Evolutionary conservation across 2,797 vertebrate species (phyloP).

Genomic region (Austrolebias charrua): DNA sequence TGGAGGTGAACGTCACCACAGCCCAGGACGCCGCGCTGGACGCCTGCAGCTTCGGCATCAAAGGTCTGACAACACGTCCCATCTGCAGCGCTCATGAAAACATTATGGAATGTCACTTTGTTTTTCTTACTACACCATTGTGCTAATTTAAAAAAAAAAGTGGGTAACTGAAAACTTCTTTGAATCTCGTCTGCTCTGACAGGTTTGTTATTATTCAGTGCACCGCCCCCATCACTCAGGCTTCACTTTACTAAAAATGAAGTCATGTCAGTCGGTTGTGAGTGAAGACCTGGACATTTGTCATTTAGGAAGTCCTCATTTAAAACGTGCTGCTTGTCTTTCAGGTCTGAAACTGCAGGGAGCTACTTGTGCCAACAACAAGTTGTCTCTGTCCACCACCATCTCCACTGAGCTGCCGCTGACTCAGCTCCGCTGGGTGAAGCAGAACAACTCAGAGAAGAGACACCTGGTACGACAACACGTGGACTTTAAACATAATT

Average conservation of each 20-base stretch:
- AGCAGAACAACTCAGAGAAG: conserved; percentile 87
- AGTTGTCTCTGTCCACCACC: conserved; percentile 89
- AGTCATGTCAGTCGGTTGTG: background rate
- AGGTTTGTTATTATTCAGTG: no score
- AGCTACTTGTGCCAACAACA: conserved; percentile 93
- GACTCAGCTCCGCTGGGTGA: conserved; percentile 95
- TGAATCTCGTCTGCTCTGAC: no score
- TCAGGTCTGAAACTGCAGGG: conserved; percentile 89
- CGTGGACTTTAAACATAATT: no score
- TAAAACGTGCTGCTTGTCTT: background rate
- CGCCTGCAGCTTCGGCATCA: conserved; percentile 98
- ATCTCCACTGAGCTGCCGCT: conserved; percentile 95
- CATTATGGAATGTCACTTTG: no score
- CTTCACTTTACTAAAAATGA: no score
- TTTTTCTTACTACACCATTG: background rate
- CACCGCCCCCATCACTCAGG: no score
- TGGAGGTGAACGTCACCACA: conserved; percentile 94
- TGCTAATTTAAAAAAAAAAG: no score
- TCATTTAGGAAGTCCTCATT: background rate
- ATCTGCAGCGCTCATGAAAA: background rate
- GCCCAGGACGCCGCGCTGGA: conserved; percentile 88
- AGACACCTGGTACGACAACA: conserved; percentile 84
- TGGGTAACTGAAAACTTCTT: no score
- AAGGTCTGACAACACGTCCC: conserved; percentile 76
- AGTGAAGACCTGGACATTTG: background rate